Conservation (phyloP, 2,797 vertebrate genomes). For the Ambastaia sidthimunki region DNA sequence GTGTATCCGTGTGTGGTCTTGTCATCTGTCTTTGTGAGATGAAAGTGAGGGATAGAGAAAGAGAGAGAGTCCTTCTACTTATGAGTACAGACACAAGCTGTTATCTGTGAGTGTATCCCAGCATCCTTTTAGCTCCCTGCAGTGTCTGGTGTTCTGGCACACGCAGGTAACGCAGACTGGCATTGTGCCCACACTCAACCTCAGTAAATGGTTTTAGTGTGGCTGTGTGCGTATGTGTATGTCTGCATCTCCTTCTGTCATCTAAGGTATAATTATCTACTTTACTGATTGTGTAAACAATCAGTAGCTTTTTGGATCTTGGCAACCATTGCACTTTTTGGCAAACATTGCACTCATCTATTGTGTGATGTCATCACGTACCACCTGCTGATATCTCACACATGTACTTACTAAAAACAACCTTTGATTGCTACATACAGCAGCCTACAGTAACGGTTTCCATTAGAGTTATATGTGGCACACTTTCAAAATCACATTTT, state of each 20-base stretch:
- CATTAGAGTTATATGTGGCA: not conserved
- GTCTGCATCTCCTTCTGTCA: slow-evolving; percentile 3
- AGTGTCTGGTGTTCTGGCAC: slow-evolving; percentile 37
- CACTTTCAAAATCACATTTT: not conserved
- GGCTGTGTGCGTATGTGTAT: slow-evolving; percentile 1
- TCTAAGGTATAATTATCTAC: slow-evolving; percentile 1
- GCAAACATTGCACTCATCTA: not conserved
- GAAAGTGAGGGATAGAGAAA: not conserved
- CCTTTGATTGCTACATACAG: not conserved
- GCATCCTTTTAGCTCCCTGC: slow-evolving; percentile 40
- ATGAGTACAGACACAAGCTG: slow-evolving; percentile 41
- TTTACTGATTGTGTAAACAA: slow-evolving; percentile 21
- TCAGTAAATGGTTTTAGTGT: not conserved
- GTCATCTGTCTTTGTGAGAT: slow-evolving; percentile 33
- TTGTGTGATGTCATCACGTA: not conserved
- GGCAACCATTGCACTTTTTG: not conserved
- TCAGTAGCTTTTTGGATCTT: not conserved
- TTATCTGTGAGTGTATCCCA: slow-evolving; percentile 33
- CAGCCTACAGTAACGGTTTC: not conserved
- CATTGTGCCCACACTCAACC: slow-evolving; percentile 6
- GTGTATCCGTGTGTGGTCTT: slow-evolving; percentile 25
- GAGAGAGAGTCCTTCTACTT: slow-evolving; percentile 25
- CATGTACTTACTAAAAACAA: not conserved
- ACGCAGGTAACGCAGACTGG: slow-evolving; percentile 31
- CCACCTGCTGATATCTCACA: not conserved